Evolutionary conservation across 2,888 invertebrate genomes (phyloP).

Genomic region (Masnerella sp.): DNA sequence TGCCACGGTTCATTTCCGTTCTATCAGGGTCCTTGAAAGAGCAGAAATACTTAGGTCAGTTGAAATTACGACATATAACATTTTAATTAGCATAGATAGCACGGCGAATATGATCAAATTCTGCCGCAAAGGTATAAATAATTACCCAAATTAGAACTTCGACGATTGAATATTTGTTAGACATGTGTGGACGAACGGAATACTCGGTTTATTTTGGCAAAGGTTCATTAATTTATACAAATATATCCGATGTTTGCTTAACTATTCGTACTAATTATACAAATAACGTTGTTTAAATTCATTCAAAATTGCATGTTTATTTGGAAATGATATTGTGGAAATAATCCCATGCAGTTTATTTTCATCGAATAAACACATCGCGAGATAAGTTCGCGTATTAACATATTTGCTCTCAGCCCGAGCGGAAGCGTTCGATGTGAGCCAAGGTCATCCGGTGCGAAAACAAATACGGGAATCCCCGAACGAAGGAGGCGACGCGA

Average conservation of each 20-base stretch:
- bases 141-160: background rate
- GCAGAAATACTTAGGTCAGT: no score
- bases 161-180: no score
- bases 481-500: no score
- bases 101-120: no score
- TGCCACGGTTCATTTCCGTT: no score
- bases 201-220: background rate
- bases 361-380: constrained; percentile 6
- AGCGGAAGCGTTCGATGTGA: background rate
- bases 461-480: background rate
- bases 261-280: constrained; percentile 8
- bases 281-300: constrained; percentile 1
- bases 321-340: constrained; percentile 1
- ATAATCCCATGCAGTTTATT: constrained; percentile 7
- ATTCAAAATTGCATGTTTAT: background rate
- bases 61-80: no score
- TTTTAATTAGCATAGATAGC: no score
- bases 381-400: background rate
- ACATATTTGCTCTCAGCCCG: constrained; percentile 4
- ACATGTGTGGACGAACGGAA: background rate
- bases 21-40: no score
- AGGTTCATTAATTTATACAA: background rate
- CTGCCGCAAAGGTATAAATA: no score
- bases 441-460: background rate
- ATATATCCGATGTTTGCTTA: background rate